Percentiles rank a stretch among this genome's conserved stretches.
These are phyloP conservation scores for Heterodera filipjevi DNA, from an alignment of 2,888 invertebrate genomes.

Conservation along the genomic window DNA sequence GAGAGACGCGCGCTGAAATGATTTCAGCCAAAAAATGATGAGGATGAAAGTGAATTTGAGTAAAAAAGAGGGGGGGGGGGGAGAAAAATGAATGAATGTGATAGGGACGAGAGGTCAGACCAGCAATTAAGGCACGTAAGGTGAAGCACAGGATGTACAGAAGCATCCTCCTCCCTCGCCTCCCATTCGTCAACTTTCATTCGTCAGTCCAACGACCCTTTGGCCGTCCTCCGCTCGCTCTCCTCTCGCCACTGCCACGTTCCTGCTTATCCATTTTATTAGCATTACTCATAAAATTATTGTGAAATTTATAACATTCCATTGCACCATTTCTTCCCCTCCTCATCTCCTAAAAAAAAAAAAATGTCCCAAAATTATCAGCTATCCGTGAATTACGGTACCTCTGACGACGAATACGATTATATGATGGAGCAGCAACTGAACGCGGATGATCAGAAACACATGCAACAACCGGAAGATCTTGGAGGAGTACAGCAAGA, in stretches of 20 bases:
- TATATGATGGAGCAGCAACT: conserved; percentile 10
- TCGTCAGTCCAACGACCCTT: background rate
- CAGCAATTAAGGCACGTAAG: no score
- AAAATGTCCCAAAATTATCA: conserved; percentile 19
- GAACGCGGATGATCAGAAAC: background rate
- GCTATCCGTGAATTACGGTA: background rate
- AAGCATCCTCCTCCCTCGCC: background rate
- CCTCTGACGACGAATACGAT: conserved; percentile 3
- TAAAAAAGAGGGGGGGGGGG: background rate
- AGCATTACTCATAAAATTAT: background rate
- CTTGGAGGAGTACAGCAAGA: background rate
- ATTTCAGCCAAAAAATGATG: background rate
- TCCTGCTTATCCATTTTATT: background rate
- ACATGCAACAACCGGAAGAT: background rate
- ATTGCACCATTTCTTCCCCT: background rate
- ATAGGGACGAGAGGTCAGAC: background rate
- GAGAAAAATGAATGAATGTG: no score
- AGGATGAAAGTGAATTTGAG: background rate
- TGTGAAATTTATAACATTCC: background rate
- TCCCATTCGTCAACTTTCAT: background rate
- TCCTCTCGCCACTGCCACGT: background rate
- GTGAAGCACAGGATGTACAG: background rate
- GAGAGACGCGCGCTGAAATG: background rate
- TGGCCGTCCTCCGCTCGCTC: background rate
- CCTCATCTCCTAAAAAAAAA: background rate